These are phyloP conservation scores for Chouioia cunea DNA, from an alignment of 2,888 invertebrate species.

Conservation along the genomic window DNA sequence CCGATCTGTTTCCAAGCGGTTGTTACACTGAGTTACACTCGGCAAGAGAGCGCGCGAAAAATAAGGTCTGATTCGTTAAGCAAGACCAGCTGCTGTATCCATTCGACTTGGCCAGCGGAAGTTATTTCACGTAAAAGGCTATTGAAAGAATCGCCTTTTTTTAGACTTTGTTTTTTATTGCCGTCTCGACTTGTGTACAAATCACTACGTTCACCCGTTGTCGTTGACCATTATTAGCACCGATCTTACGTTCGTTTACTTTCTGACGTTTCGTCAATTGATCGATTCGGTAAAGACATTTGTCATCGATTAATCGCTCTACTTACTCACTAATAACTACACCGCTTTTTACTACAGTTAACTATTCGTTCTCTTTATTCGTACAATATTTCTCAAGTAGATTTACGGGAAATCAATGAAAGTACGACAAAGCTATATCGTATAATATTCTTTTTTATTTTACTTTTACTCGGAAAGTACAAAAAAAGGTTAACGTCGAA, in stretches of 20 bases:
- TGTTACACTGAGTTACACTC: slow-evolving; percentile 27
- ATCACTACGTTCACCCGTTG: slow-evolving; percentile 40
- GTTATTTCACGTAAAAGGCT: slow-evolving; percentile 45
- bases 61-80: slow-evolving; percentile 28
- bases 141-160: slow-evolving; percentile 45
- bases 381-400: no score
- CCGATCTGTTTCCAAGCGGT: slow-evolving; percentile 38
- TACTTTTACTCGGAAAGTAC: no score
- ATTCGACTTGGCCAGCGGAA: slow-evolving; percentile 42
- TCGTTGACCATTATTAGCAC: slow-evolving; percentile 16
- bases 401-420: no score
- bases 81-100: slow-evolving; percentile 42
- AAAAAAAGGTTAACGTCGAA: no score
- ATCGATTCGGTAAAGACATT: slow-evolving; percentile 8
- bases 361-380: no score
- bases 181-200: slow-evolving; percentile 30
- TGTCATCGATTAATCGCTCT: slow-evolving; percentile 12
- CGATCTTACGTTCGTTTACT: slow-evolving; percentile 30
- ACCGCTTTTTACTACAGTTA: no score
- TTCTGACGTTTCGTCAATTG: slow-evolving; percentile 27
- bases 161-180: slow-evolving; percentile 29
- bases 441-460: no score
- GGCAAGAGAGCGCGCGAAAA: slow-evolving; percentile 12
- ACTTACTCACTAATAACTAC: background rate
- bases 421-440: no score